Evolutionary conservation across 92 coral and sea anemone genomes (phyloP).

Genomic region (Blastomussa wellsi): DNA sequence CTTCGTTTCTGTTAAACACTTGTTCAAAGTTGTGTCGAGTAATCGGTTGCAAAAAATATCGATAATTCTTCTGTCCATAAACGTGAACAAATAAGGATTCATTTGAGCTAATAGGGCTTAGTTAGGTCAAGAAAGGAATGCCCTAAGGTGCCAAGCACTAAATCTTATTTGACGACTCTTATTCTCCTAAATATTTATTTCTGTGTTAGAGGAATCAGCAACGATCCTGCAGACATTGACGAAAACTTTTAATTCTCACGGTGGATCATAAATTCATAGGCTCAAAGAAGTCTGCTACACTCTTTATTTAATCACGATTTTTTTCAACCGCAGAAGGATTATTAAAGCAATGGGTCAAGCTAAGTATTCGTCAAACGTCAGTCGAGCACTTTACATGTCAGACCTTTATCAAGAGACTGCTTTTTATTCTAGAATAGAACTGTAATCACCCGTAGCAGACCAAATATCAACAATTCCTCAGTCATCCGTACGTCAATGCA

Average conservation of each 20-base stretch:
- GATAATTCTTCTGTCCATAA: neutral
- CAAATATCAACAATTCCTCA: neutral
- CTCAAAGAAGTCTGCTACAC: neutral
- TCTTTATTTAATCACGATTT: neutral
- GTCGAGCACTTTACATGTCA: neutral
- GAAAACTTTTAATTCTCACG: too few relatives aligned
- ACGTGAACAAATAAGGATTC: neutral
- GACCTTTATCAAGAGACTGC: neutral
- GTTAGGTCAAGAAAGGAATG: conserved; percentile 2
- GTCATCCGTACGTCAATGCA: neutral
- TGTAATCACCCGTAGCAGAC: neutral
- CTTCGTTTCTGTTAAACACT: neutral
- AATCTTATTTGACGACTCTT: neutral
- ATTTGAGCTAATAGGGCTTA: neutral
- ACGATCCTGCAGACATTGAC: neutral
- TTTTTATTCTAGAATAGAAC: conserved; percentile 7
- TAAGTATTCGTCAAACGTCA: neutral
- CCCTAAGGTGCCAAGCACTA: neutral
- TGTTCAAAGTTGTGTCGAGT: neutral
- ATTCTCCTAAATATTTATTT: neutral
- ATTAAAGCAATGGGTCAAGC: neutral
- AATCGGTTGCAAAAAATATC: neutral
- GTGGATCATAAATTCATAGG: too few relatives aligned
- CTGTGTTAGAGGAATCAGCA: neutral
- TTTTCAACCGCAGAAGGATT: neutral